Evolutionary conservation across 2,888 invertebrate species (phyloP).

Genomic region (Lasioglossum malachurum): DNA sequence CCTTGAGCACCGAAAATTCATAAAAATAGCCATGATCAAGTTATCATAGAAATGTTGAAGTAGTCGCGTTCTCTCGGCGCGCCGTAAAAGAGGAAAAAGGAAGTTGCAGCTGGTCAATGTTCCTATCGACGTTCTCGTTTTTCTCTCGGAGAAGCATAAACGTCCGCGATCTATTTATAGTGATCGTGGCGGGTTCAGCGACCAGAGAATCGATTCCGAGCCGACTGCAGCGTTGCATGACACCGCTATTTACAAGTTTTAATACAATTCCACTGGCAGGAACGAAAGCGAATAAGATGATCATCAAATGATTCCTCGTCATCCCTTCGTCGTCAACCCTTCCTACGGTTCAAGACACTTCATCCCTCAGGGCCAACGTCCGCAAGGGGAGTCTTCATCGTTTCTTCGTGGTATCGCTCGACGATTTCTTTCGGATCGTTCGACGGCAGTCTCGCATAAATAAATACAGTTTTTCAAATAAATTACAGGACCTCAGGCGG

Average conservation of each 20-base stretch:
- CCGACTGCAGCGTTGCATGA: constrained; percentile 64
- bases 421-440: background rate
- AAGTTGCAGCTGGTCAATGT: background rate
- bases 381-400: background rate
- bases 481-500: constrained; percentile 75
- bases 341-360: constrained; percentile 21
- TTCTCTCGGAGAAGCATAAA: background rate
- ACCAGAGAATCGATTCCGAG: background rate
- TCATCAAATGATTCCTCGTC: background rate
- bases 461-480: constrained; percentile 72
- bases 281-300: constrained; percentile 15
- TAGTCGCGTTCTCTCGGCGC: no score
- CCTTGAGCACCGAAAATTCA: background rate
- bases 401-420: background rate
- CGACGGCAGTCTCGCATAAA: constrained; percentile 61
- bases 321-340: background rate
- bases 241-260: constrained; percentile 79
- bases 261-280: constrained; percentile 69
- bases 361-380: background rate
- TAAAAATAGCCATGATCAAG: background rate
- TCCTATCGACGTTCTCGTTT: background rate
- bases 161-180: background rate
- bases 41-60: no score
- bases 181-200: background rate
- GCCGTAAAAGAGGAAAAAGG: background rate